Evolutionary conservation across 2,113 vertebrate genomes (phyloP).

Genomic region (Hippolais icterina): DNA sequence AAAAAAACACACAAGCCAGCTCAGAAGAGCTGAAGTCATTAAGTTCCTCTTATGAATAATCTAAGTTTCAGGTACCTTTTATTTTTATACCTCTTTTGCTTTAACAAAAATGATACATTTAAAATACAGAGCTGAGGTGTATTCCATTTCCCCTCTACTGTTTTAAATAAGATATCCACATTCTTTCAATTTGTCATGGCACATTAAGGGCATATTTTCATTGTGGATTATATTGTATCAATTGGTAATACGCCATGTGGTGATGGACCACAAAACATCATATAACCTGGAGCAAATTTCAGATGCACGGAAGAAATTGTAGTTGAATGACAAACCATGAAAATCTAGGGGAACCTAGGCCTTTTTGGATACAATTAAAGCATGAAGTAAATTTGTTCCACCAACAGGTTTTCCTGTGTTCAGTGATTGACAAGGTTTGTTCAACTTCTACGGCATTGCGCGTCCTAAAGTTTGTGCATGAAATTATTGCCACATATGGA

Average conservation of each 20-base stretch:
- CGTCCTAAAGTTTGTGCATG: neutral
- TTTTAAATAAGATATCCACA: constrained; percentile 22
- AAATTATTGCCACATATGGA: neutral
- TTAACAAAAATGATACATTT: neutral
- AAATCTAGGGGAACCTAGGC: constrained; percentile 13
- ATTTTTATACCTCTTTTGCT: neutral
- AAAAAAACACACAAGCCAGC: neutral
- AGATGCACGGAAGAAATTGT: neutral
- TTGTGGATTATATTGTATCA: neutral
- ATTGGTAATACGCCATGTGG: neutral
- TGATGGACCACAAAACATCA: neutral
- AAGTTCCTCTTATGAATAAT: neutral
- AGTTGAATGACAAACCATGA: constrained; percentile 9
- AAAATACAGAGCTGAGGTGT: neutral
- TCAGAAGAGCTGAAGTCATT: neutral
- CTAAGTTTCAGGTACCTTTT: neutral
- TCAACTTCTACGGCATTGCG: neutral
- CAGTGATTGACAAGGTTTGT: constrained; percentile 14
- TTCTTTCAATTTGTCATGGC: constrained; percentile 20
- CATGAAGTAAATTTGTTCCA: constrained; percentile 46
- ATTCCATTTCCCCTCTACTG: neutral
- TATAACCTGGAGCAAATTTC: constrained; percentile 26
- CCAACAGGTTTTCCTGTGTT: constrained; percentile 27
- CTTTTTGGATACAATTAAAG: constrained; percentile 43
- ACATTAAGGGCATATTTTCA: constrained; percentile 8